Percentiles rank a stretch among this genome's conserved stretches.
Conservation (phyloP, 2,113 vertebrate species). For the Porphyrio hochstetteri region DNA sequence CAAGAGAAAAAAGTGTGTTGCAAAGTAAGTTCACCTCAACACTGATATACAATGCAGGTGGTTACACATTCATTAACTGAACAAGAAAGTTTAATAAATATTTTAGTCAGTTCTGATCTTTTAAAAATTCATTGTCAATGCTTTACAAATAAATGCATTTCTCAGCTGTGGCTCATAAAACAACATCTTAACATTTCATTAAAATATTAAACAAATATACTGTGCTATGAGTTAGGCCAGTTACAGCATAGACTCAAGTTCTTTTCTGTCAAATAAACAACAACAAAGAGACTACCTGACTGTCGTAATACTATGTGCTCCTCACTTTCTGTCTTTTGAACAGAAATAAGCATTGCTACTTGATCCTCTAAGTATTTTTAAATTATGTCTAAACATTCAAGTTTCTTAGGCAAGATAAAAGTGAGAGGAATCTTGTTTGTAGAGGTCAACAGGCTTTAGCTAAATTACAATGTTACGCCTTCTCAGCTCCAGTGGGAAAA, state of each 20-base stretch:
- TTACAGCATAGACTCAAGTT: neutral
- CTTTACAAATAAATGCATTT: conserved; percentile 32
- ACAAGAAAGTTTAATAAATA: neutral
- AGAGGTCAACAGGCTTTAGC: neutral
- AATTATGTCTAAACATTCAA: neutral
- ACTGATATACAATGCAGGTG: neutral
- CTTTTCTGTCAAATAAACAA: neutral
- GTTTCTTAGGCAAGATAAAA: neutral
- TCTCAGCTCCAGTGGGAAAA: neutral
- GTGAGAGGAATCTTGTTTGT: neutral
- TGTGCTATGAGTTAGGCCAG: neutral
- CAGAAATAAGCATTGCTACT: neutral
- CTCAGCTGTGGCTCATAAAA: neutral
- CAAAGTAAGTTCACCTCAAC: neutral
- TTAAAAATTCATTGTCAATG: conserved; percentile 10
- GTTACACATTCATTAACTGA: conserved; percentile 13
- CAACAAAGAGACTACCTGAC: neutral
- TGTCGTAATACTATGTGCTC: neutral
- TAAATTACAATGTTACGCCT: neutral
- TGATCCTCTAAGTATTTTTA: conserved; percentile 4
- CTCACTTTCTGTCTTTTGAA: conserved; percentile 10
- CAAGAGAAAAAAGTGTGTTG: conserved; percentile 34
- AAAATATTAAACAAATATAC: neutral
- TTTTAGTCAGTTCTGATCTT: neutral
- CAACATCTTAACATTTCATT: neutral